Percentiles rank a stretch among this genome's conserved stretches.
phyloP scores from a whole-genome alignment of 2,888 invertebrate genomes.

The Auanema freiburgensis region DNA sequence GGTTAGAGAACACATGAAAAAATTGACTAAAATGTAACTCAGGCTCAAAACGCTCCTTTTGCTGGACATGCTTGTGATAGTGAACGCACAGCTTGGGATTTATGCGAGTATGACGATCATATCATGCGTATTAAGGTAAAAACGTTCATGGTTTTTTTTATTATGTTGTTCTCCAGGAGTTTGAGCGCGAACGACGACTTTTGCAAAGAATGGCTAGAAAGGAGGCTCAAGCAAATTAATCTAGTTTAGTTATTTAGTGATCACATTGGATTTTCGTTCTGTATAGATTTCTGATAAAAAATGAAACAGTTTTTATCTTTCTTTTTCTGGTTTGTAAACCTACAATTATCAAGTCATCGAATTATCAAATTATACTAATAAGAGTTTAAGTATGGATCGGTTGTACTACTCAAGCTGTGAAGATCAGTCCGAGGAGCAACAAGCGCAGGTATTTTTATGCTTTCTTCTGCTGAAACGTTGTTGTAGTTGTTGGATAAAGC shows the following conservation, averaged over 20 bases:
- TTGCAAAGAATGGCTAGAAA: conserved; percentile 57
- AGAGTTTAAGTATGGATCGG: no score
- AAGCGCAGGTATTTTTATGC: no score
- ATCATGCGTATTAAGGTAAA: conserved; percentile 56
- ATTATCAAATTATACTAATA: no score
- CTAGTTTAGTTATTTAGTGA: conserved; percentile 11
- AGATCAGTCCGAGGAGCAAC: no score
- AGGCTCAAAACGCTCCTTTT: conserved; percentile 56
- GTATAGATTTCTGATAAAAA: conserved; percentile 8
- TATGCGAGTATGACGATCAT: conserved; percentile 62
- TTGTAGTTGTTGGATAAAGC: no score
- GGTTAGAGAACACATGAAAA: conserved; percentile 22
- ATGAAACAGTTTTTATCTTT: no score
- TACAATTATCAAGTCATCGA: no score
- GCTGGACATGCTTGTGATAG: conserved; percentile 56
- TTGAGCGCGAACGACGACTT: conserved; percentile 61
- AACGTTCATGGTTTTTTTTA: neutral
- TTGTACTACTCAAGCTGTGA: no score
- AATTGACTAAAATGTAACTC: neutral
- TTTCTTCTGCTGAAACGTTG: no score
- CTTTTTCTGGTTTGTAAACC: no score
- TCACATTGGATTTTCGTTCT: conserved; percentile 3
- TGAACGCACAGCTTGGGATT: conserved; percentile 53
- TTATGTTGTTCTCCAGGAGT: conserved; percentile 41
- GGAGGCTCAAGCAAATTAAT: conserved; percentile 23